A percentile compares a stretch with the other conserved stretches of the same genome.
These are phyloP conservation scores for Aromia moschata DNA, from an alignment of 2,888 invertebrate species.

Conservation along the genomic window DNA sequence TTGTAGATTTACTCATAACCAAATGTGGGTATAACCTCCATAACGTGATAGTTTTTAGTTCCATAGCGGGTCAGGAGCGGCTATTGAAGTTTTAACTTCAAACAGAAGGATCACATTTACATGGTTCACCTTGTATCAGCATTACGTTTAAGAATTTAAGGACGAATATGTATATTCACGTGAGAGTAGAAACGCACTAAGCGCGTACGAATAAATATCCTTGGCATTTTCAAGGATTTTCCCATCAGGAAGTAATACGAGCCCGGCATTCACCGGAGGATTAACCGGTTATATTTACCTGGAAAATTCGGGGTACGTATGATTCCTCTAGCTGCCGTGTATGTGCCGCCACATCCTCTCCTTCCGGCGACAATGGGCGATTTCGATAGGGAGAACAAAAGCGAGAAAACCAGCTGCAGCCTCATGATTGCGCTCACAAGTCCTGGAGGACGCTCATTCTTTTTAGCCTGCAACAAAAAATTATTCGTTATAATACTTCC, in stretches of 20 bases:
- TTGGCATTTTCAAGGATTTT: background rate
- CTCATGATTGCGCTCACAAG: background rate
- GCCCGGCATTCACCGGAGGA: background rate
- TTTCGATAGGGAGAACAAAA: background rate
- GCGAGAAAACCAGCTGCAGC: background rate
- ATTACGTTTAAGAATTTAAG: no score
- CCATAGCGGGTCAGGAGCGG: no score
- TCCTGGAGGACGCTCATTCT: constrained; percentile 6
- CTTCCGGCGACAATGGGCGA: constrained; percentile 18
- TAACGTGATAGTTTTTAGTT: no score
- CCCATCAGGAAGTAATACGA: background rate
- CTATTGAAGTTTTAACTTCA: no score
- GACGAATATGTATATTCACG: no score
- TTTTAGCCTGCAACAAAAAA: constrained; percentile 4
- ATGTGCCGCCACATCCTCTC: constrained; percentile 71
- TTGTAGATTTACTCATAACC: no score
- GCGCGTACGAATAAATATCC: no score
- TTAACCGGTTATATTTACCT: constrained; percentile 29
- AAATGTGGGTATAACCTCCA: no score
- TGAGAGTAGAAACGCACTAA: no score
- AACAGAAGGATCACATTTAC: no score
- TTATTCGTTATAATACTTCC: background rate
- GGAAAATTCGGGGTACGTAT: constrained; percentile 89
- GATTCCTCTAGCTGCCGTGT: constrained; percentile 73
- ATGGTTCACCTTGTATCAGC: no score